Percentiles rank a stretch among this genome's conserved stretches.
These are phyloP conservation scores for Noctua janthe DNA, from an alignment of 2,888 invertebrate species.

Conservation along the genomic window DNA sequence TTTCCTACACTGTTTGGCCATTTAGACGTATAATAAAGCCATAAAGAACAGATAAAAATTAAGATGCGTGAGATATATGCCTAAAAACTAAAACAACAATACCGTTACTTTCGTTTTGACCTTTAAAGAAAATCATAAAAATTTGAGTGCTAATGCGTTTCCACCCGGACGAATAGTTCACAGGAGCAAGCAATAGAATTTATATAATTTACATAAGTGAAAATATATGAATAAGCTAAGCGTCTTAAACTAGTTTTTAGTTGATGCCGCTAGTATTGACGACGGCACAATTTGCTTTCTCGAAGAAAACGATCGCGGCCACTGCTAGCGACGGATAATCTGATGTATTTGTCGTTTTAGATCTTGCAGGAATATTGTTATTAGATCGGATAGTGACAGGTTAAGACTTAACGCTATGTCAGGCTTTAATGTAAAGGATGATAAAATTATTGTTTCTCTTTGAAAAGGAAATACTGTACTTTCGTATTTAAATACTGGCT, in stretches of 20 bases:
- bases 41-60: constrained; percentile 15
- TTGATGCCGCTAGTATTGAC: constrained; percentile 46
- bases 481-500: constrained; percentile 7
- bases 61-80: constrained; percentile 6
- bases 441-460: constrained; percentile 35
- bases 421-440: constrained; percentile 15
- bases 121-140: constrained; percentile 31
- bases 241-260: constrained; percentile 76
- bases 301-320: constrained; percentile 74
- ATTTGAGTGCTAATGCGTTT: constrained; percentile 60
- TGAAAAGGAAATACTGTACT: constrained; percentile 10
- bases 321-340: constrained; percentile 56
- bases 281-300: constrained; percentile 80
- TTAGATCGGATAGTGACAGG: constrained; percentile 43
- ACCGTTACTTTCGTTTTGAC: constrained; percentile 15
- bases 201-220: constrained; percentile 88
- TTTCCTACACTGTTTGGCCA: not conserved
- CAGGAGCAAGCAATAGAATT: constrained; percentile 74
- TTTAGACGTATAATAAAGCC: constrained; percentile 7
- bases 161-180: constrained; percentile 80
- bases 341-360: constrained; percentile 55
- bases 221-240: constrained; percentile 82
- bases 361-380: constrained; percentile 59
- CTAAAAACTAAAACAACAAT: constrained; percentile 13
- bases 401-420: constrained; percentile 1